Conservation (phyloP, 2,888 invertebrate species). For the Drepanosiphum platanoidis region DNA sequence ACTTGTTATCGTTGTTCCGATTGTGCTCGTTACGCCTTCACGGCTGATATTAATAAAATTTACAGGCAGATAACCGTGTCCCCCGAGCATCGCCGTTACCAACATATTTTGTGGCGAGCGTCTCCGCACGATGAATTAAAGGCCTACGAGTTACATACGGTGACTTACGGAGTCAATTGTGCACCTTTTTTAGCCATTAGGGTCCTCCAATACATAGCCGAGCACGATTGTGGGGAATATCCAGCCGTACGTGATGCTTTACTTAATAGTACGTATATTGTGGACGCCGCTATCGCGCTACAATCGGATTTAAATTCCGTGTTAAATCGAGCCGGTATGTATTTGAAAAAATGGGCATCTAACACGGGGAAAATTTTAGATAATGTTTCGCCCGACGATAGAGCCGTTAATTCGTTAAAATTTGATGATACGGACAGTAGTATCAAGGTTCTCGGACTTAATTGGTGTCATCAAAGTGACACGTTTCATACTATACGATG, state of each 20-base stretch:
- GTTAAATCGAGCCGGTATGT: conserved; percentile 60
- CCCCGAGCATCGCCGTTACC: conserved; percentile 65
- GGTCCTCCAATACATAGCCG: conserved; percentile 65
- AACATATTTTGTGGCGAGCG: conserved; percentile 66
- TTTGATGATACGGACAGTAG: background rate
- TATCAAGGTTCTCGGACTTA: conserved; percentile 18
- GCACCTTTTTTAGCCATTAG: conserved; percentile 65
- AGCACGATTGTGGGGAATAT: conserved; percentile 61
- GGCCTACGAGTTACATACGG: conserved; percentile 65
- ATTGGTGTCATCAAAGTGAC: conserved; percentile 31
- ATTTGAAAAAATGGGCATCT: conserved; percentile 64
- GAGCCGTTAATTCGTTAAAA: background rate
- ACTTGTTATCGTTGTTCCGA: background rate
- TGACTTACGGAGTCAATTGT: conserved; percentile 65
- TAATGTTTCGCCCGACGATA: background rate
- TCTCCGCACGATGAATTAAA: background rate
- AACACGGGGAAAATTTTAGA: conserved; percentile 56
- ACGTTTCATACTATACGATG: background rate
- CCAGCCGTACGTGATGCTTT: conserved; percentile 63
- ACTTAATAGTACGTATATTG: conserved; percentile 65
- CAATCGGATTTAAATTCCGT: background rate
- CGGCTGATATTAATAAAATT: conserved; percentile 67
- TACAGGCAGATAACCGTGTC: conserved; percentile 64
- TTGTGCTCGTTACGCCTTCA: conserved; percentile 64
- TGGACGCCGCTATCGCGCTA: conserved; percentile 64